Evolutionary conservation across 2,888 invertebrate species (phyloP), one percentile per base, ranked within the genome.

Genomic region (Rhorus exstirpatorius): DNA sequence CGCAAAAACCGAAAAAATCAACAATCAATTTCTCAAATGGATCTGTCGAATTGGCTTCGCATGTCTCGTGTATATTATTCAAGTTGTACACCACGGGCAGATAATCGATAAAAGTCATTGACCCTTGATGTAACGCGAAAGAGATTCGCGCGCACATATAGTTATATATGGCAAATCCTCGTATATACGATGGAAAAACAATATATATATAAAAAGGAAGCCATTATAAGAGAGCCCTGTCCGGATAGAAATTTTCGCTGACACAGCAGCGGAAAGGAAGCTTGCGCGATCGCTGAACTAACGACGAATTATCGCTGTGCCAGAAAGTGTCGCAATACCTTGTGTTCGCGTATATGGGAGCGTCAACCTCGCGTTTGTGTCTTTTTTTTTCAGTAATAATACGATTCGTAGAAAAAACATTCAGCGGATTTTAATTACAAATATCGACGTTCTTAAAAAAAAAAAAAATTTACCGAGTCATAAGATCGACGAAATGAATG

Each of bases 21-120:
- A n/a, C n/a, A n/a, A n/a, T n/a, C n/a, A n/a, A n/a, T n/a, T n/a
- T n/a, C n/a, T n/a, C n/a, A n/a, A n/a, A n/a, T n/a, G n/a, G n/a
- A 14, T 21, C 6, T 46, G 41, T 70, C 41, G 55, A 58, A 26
- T 26, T 17, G 3, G 41, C 2, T 12, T 8, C 2, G 6, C 10
- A 26, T 24, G 55, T 10, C 41, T 10, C n/a, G n/a, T n/a, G n/a
- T n/a, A 53, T 53, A 53, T 12, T 24, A 71, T 41, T 3, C 19
- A n/a, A n/a, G 75, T 67, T 24, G 49, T 68, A 58, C 76, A 26
- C n/a, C 17, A 58, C n/a, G n/a, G n/a, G 86, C 84, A 83, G 85
- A 90, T 90, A 91, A 90, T 90, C 88, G 89, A 89, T 90, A 90
- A 89, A 90, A 91, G 90, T 91, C 90, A 87, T 90, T 88, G 90